Conservation (phyloP, 2,113 vertebrate species). For the Bujurquina vittata region DNA sequence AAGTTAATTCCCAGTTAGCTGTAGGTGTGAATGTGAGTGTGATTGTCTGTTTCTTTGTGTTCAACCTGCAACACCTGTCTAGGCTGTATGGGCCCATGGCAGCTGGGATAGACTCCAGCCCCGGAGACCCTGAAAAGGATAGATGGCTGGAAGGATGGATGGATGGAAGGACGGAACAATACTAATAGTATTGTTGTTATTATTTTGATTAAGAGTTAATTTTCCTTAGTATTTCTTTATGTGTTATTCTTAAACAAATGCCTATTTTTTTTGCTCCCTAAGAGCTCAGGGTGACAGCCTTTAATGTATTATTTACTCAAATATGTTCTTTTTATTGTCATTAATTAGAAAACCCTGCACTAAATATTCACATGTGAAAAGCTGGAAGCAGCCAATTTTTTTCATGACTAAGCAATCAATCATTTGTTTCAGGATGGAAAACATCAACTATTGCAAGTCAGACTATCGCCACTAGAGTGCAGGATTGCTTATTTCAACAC, state of each 20-base stretch:
- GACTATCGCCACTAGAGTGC: conserved; percentile 55
- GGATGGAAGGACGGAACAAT: neutral
- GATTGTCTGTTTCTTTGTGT: too few relatives aligned
- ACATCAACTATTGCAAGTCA: neutral
- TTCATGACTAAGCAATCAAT: neutral
- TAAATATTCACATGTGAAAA: neutral
- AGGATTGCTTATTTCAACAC: conserved; percentile 39
- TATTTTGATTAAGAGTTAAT: neutral
- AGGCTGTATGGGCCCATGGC: too few relatives aligned
- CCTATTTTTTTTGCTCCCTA: too few relatives aligned
- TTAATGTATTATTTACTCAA: neutral
- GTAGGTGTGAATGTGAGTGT: too few relatives aligned
- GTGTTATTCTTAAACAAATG: accelerated
- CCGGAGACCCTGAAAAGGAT: too few relatives aligned
- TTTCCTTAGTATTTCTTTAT: neutral
- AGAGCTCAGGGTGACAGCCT: neutral
- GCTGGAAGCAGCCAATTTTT: accelerated
- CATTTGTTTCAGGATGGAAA: neutral
- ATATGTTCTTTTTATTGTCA: neutral
- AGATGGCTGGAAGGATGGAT: too few relatives aligned
- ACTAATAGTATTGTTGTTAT: neutral
- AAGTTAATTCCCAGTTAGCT: too few relatives aligned
- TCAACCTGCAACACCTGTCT: too few relatives aligned
- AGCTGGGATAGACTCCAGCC: too few relatives aligned
- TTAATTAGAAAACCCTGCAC: accelerated